phyloP scores from a whole-genome alignment of 2,113 vertebrate genomes.

The Alectura lathami region DNA sequence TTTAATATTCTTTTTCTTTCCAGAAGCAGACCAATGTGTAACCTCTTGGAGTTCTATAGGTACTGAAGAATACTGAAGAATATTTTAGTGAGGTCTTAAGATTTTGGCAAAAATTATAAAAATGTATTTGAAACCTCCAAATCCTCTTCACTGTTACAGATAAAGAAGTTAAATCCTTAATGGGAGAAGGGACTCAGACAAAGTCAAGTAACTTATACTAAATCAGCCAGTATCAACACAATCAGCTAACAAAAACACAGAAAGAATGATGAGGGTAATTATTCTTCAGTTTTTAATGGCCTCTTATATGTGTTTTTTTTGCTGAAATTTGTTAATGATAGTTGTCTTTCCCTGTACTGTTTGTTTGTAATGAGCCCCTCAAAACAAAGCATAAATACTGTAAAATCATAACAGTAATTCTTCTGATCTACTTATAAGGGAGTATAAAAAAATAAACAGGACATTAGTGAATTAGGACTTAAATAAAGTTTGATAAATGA shows the following conservation, averaged over 20 bases:
- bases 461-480: not conserved
- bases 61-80: not conserved
- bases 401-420: constrained; percentile 53
- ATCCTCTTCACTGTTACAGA: not conserved
- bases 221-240: not conserved
- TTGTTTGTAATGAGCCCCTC: constrained; percentile 68
- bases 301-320: constrained; percentile 50
- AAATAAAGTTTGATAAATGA: not conserved
- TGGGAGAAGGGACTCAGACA: not conserved
- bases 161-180: not conserved
- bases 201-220: not conserved
- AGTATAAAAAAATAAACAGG: not conserved
- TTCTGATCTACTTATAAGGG: constrained; percentile 17
- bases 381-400: constrained; percentile 52
- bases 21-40: not conserved
- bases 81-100: not conserved
- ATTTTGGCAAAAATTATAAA: not conserved
- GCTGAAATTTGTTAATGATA: constrained; percentile 58
- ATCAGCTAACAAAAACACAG: not conserved
- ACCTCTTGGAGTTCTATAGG: not conserved
- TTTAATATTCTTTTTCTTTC: not conserved
- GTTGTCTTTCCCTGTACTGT: constrained; percentile 35
- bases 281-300: constrained; percentile 52
- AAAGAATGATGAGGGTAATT: not conserved
- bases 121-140: not conserved